Conservation (phyloP, 2,888 invertebrate genomes). For the Chrysotoxum bicinctum region DNA sequence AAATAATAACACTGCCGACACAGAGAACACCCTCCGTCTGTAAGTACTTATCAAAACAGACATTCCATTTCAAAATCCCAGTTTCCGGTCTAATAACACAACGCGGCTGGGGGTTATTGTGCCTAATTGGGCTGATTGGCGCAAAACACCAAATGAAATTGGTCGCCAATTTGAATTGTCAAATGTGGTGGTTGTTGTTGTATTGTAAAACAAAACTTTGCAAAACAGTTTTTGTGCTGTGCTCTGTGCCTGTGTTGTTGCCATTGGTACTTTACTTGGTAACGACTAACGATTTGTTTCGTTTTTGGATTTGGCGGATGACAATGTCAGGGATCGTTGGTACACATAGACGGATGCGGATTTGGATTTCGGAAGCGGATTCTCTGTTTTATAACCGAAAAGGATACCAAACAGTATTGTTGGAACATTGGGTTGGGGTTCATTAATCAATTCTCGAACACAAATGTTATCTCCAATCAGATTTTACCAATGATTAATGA, state of each 20-base stretch:
- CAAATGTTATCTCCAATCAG: constrained; percentile 80
- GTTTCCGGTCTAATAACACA: constrained; percentile 25
- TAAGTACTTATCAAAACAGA: constrained; percentile 61
- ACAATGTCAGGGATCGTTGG: constrained; percentile 3
- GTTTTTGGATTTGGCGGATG: constrained; percentile 52
- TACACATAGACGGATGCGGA: constrained; percentile 23
- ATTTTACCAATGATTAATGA: constrained; percentile 73
- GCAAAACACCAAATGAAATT: constrained; percentile 71
- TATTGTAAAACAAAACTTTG: constrained; percentile 61
- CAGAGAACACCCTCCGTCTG: constrained; percentile 13
- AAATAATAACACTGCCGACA: constrained; percentile 56
- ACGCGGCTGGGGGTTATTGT: constrained; percentile 32
- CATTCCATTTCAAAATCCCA: constrained; percentile 61
- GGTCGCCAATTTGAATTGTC: constrained; percentile 68
- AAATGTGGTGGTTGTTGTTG: constrained; percentile 26
- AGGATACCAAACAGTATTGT: constrained; percentile 13
- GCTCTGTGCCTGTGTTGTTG: constrained; percentile 18
- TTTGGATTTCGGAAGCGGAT: constrained; percentile 51
- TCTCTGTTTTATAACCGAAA: constrained; percentile 30
- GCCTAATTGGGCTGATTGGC: constrained; percentile 72
- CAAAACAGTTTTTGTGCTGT: constrained; percentile 57
- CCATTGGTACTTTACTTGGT: constrained; percentile 34
- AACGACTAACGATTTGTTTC: constrained; percentile 68
- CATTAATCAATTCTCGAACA: constrained; percentile 75
- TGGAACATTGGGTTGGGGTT: constrained; percentile 41